Evolutionary conservation across 2,797 vertebrate species (phyloP).

Genomic region (Hylomyscus alleni): DNA sequence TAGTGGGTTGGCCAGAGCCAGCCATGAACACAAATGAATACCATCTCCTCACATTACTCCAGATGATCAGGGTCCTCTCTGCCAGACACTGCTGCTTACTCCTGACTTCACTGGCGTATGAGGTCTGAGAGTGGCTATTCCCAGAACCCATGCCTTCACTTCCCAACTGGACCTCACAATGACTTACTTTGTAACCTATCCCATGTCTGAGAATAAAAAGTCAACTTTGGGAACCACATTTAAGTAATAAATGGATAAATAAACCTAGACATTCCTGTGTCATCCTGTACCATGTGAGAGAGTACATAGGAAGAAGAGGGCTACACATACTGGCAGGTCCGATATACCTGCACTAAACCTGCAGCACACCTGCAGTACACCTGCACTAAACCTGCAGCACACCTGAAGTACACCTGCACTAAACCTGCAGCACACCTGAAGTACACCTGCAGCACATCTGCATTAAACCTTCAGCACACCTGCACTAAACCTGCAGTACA

Average conservation of each 20-base stretch:
- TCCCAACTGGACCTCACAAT: background rate
- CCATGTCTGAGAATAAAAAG: background rate
- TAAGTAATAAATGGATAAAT: background rate
- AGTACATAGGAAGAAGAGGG: background rate
- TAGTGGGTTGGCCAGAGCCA: background rate
- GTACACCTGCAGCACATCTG: background rate
- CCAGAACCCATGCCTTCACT: background rate
- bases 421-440: accelerated
- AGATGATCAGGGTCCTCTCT: background rate
- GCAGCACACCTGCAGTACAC: background rate
- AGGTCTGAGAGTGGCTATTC: background rate
- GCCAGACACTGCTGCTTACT: background rate
- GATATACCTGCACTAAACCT: background rate
- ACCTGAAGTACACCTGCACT: background rate
- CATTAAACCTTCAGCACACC: background rate
- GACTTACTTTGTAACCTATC: background rate
- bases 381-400: background rate
- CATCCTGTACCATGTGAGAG: background rate
- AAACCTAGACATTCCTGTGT: background rate
- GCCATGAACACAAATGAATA: background rate
- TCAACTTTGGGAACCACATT: background rate
- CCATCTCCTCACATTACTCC: background rate
- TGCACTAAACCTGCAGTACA: background rate
- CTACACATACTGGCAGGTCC: background rate
- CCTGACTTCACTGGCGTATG: background rate